Percentiles rank a stretch among this genome's conserved stretches.
phyloP scores from a whole-genome alignment of 2,888 invertebrate species.

The Dione vanillae region DNA sequence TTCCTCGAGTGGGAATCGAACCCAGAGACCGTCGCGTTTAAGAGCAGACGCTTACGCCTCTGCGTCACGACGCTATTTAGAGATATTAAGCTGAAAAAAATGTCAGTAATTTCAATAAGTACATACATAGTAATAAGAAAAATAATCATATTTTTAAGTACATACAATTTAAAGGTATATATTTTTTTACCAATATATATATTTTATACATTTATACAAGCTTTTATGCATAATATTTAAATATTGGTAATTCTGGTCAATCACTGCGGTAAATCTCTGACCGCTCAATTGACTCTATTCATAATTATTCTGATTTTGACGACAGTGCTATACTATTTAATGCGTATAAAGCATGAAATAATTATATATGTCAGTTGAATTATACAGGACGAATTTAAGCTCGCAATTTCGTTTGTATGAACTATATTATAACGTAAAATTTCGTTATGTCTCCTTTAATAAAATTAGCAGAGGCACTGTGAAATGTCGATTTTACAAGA shows the following conservation, averaged over 20 bases:
- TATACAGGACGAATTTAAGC: not conserved
- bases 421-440: not conserved
- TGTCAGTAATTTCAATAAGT: too few relatives aligned
- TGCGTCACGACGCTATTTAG: too few relatives aligned
- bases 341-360: constrained; percentile 10
- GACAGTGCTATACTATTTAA: constrained; percentile 35
- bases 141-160: too few relatives aligned
- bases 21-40: too few relatives aligned
- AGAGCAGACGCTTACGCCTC: too few relatives aligned
- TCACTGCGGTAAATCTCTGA: constrained; percentile 40
- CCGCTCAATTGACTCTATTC: constrained; percentile 41
- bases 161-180: too few relatives aligned
- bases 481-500: too few relatives aligned
- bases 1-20: too few relatives aligned
- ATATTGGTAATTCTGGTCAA: constrained; percentile 38
- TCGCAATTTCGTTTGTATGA: not conserved
- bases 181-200: constrained; percentile 11
- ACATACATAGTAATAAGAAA: too few relatives aligned
- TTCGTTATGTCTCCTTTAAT: not conserved
- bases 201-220: constrained; percentile 27
- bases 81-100: too few relatives aligned
- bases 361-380: not conserved
- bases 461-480: not conserved
- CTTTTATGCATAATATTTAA: constrained; percentile 40
- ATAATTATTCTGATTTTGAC: constrained; percentile 40